phyloP scores from a whole-genome alignment of 2,888 invertebrate species.

The Euphydryas editha region DNA sequence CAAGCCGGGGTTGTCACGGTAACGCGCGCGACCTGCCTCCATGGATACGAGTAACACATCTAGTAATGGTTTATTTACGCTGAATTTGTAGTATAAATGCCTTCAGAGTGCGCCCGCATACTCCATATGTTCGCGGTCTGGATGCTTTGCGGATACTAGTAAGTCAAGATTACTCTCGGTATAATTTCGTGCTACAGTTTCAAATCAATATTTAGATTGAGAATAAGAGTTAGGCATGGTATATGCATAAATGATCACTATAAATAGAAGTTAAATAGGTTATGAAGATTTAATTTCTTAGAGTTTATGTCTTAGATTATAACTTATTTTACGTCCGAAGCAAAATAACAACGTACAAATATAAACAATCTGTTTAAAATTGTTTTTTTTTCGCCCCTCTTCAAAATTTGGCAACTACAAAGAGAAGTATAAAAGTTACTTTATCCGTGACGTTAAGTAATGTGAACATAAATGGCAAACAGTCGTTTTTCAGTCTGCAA shows the following conservation, averaged over 20 bases:
- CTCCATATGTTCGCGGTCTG: constrained; percentile 59
- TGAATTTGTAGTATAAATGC: constrained; percentile 56
- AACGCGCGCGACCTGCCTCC: constrained; percentile 72
- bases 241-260: constrained; percentile 16
- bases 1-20: constrained; percentile 72
- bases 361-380: neutral
- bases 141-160: constrained; percentile 54
- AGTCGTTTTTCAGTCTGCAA: constrained; percentile 16
- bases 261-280: constrained; percentile 18
- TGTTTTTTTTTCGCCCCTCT: neutral
- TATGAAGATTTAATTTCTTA: constrained; percentile 5
- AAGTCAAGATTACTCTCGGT: constrained; percentile 56
- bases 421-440: constrained; percentile 5
- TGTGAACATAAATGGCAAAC: constrained; percentile 3
- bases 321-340: constrained; percentile 11
- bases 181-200: constrained; percentile 44
- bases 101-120: constrained; percentile 63
- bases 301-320: constrained; percentile 3
- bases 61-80: constrained; percentile 49
- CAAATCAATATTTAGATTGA: constrained; percentile 42
- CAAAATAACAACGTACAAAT: constrained; percentile 4
- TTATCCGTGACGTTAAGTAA: neutral
- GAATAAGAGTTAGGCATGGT: constrained; percentile 12
- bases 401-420: constrained; percentile 1
- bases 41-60: constrained; percentile 74